Conservation (phyloP, 2,888 invertebrate species). For the Mylabris sibirica region DNA sequence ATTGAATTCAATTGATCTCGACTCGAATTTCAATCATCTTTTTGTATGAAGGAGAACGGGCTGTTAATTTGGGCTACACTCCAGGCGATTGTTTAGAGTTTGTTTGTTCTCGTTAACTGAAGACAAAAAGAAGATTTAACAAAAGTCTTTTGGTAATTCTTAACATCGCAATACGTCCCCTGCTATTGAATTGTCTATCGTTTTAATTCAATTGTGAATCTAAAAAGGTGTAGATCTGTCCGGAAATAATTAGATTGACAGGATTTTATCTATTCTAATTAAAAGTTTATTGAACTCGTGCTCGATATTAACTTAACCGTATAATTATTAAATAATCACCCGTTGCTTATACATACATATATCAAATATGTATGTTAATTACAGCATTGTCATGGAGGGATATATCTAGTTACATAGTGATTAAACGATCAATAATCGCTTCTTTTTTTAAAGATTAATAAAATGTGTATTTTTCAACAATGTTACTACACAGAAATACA, state of each 20-base stretch:
- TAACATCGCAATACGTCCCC: not conserved
- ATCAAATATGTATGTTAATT: not conserved
- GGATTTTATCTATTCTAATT: not conserved
- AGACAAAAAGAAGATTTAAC: not conserved
- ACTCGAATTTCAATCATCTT: not conserved
- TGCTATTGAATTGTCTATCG: not conserved
- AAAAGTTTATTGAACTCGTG: not conserved
- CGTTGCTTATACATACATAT: not conserved
- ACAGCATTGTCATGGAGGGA: not conserved
- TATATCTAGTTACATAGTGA: not conserved
- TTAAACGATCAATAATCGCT: not conserved
- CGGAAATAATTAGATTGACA: constrained; percentile 4
- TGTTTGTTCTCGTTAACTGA: no score
- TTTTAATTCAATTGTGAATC: not conserved
- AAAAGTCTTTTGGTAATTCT: not conserved
- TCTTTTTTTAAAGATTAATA: not conserved
- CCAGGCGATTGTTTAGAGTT: not conserved
- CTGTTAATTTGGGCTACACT: not conserved
- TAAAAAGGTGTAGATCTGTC: not conserved
- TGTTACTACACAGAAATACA: not conserved
- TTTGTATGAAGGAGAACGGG: no score
- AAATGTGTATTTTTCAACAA: not conserved
- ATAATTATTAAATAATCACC: not conserved
- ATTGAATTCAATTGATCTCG: no score
- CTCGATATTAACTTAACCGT: not conserved